Base-by-base conservation (phyloP, 2,888 invertebrate genomes). In the Gastrophysa polygoni region DNA sequence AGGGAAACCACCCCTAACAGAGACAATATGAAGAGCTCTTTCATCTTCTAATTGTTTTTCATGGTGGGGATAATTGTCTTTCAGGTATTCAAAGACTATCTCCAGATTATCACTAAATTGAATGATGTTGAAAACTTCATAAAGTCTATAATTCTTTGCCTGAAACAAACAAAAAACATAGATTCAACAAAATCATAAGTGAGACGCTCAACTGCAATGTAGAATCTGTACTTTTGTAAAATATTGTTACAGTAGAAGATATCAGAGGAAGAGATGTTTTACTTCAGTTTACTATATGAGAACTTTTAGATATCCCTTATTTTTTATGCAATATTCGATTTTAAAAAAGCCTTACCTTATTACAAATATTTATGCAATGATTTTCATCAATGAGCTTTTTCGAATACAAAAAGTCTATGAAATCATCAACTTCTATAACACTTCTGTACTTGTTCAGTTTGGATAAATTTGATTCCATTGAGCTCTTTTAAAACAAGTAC, bases 1-100 rank as follows among this genome's bases (percentile, higher is more conserved):
- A 1, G 88, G 88, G 63, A 88, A 85, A 68, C 86, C 85, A 43
- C 87, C 87, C 57, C 82, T 78, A 58, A 85, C 84, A 44, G 86
- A 81, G 67, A 83, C 59, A 17, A 58, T 59, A 18, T 66, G 63
- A 46, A 63, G 65, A 49, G 61, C 57, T 18, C 60, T 55, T 48
- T 69, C 62, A 50, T 67, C 64, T 47, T 65, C 57, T 6, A 59
- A 50, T n/a, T 56, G 48, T 49, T 62, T 64, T 24, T 67, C 65
- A 43, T 60, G 59, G 20, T 68, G 51, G 38, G 71, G 71, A 50
- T 62, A 63, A 16, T 18, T 49, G 16, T 63, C 24, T 46, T 60
- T 59, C 14, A 71, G 49, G 28, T 68, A 63, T 7, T 59, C 51
- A 14, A 68, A 60, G 7, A 68, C 66, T 18, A 48, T 34, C 11